Evolutionary conservation across 2,797 vertebrate species (phyloP), one percentile per base, ranked within the genome.

Genomic region (Sparidentex hasta): DNA sequence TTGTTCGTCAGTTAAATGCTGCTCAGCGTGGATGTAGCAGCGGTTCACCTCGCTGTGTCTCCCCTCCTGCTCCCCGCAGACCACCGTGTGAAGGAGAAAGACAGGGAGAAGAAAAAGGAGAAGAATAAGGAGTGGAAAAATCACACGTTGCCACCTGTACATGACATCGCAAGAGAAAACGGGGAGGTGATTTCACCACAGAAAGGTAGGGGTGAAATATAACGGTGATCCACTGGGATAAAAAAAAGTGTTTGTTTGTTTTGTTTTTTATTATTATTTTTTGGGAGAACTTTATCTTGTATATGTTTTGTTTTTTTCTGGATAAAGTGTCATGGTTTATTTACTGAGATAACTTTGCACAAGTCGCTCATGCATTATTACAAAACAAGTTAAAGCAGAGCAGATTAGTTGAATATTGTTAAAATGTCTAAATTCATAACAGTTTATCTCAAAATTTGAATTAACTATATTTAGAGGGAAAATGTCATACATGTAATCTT

Each of bases 121-220:
- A 96, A 93, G 87, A 95, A 94, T 41, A 97, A 95, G 80, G 96
- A 98, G 47, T 98, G 96, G 95, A 98, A 96, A 91, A 97, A 97
- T 80, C 96, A 97, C 87, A 97, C 95, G 88, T 67, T 96, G 77
- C 96, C 91, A 71, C 89, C 91, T 86, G 91, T 96, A 81, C 97
- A 95, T 93, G 97, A 98, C 90, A 95, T 97, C 74, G 94, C 96
- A 66, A 96, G 97, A 91, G 98, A 98, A 89, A 98, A 99, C 64
- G 97, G 97, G 88, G 97, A 97, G 29, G 90, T 96, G 81, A 95
- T 95, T 81, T 90, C 96, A 77, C 92, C 95, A 33, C 95, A 95
- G 89, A 98, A 97, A 96, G 97, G 98, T 98, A 90, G 18, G 62
- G 17, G 48, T 71, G n/a, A 44, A 38, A 44, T 16, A 0, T 23